phyloP scores from a whole-genome alignment of 1,140 invertebrate species.

The Pentalonia nigronervosa region DNA sequence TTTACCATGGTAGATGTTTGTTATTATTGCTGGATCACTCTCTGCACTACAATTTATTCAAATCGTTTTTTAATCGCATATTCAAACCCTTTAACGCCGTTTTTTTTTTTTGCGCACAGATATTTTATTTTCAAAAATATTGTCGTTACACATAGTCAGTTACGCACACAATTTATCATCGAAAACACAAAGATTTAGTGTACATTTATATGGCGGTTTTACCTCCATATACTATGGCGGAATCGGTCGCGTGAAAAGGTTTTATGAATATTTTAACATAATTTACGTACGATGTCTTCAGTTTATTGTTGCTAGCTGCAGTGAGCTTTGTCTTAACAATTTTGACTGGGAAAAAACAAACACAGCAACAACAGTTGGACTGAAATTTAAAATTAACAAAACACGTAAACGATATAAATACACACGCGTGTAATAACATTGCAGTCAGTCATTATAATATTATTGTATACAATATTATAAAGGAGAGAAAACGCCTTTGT shows the following conservation, averaged over 20 bases:
- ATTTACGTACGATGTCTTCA: not conserved
- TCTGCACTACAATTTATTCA: not conserved
- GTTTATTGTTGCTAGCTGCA: not conserved
- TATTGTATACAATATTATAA: not conserved
- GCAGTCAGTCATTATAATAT: not conserved
- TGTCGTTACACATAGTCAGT: not conserved
- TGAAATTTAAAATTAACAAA: not conserved
- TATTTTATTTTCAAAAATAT: not conserved
- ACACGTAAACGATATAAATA: not conserved
- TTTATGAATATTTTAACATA: slow-evolving; percentile 28
- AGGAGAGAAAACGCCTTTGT: not conserved
- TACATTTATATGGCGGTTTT: not conserved
- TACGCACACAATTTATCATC: not conserved
- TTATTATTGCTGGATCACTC: not conserved
- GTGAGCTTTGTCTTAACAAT: not conserved
- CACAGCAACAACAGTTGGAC: not conserved
- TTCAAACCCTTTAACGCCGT: not conserved
- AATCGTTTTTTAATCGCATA: not conserved
- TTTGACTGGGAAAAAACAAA: not conserved
- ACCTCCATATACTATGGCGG: not conserved
- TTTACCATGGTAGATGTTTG: not conserved
- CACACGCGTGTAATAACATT: not conserved
- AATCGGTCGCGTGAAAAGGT: not conserved
- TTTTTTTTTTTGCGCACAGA: too few relatives aligned
- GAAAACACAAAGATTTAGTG: not conserved